Evolutionary conservation across 2,888 invertebrate genomes (phyloP).

Genomic region (Mantis religiosa): DNA sequence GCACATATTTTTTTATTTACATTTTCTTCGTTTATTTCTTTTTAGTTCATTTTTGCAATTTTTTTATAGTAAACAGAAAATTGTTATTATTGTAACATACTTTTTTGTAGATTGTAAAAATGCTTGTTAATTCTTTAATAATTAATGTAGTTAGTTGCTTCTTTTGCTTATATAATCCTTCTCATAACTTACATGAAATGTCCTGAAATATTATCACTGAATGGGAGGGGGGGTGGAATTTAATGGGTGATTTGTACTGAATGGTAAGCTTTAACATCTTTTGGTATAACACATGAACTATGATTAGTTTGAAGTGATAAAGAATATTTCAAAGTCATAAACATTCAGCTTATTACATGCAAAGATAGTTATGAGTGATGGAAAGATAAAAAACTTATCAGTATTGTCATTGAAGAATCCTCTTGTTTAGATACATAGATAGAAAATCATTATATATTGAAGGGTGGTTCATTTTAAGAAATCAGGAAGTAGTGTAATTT

Average conservation of each 20-base stretch:
- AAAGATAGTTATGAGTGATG: not conserved
- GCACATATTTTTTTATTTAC: slow-evolving; percentile 29
- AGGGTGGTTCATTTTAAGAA: not conserved
- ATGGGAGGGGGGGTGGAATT: slow-evolving; percentile 12
- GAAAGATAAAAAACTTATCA: no score
- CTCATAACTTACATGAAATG: slow-evolving; percentile 22
- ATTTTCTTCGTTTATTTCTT: slow-evolving; percentile 33
- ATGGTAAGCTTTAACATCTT: not conserved
- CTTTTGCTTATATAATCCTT: slow-evolving; percentile 24
- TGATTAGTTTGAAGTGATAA: not conserved
- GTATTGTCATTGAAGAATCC: not conserved
- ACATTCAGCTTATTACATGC: not conserved
- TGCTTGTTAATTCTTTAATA: slow-evolving; percentile 26
- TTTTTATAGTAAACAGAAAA: slow-evolving; percentile 15
- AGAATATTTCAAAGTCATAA: not conserved
- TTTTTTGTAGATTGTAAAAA: slow-evolving; percentile 31
- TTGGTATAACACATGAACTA: not conserved
- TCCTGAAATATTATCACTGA: not conserved
- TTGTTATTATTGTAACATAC: slow-evolving; percentile 28
- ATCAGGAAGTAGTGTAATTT: not conserved
- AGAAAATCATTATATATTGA: not conserved
- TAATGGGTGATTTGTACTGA: not conserved
- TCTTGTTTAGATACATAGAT: not conserved
- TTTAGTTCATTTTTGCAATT: slow-evolving; percentile 24
- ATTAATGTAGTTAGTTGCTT: slow-evolving; percentile 26